Percentiles rank a stretch among this genome's conserved stretches.
Conservation (phyloP, 2,113 vertebrate genomes). For the Oxyruncus cristatus region DNA sequence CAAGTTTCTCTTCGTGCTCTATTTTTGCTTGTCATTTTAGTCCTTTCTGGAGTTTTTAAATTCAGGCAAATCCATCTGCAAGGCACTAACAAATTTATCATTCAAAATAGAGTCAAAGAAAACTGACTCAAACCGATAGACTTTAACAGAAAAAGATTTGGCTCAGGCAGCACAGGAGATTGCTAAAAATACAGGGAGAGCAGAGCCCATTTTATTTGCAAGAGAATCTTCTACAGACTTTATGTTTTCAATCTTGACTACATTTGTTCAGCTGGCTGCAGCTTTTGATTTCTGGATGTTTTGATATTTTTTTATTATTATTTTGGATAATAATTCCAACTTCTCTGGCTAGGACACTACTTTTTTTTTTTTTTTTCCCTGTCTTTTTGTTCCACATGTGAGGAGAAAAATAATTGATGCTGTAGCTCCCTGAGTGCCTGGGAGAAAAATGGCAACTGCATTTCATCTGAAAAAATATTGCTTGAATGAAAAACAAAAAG, state of each 20-base stretch:
- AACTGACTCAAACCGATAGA: background rate
- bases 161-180: background rate
- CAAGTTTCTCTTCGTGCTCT: background rate
- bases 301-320: conserved; percentile 46
- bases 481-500: conserved; percentile 52
- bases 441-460: background rate
- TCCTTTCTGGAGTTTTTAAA: background rate
- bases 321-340: conserved; percentile 26
- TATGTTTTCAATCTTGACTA: conserved; percentile 33
- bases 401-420: conserved; percentile 42
- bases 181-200: conserved; percentile 4
- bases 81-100: conserved; percentile 13
- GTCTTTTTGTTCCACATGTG: background rate
- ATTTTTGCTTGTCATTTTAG: background rate
- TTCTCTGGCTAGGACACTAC: background rate
- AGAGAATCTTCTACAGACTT: background rate
- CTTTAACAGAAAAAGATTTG: background rate
- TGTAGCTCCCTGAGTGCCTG: conserved; percentile 23
- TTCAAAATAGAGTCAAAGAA: background rate
- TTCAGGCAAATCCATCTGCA: conserved; percentile 18
- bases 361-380: background rate
- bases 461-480: conserved; percentile 38
- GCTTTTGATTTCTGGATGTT: conserved; percentile 56
- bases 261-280: conserved; percentile 41
- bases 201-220: background rate